Evolutionary conservation across 53 echinoderm and acorn worm genomes (phyloP).

Genomic region (Holothuria scabra): DNA sequence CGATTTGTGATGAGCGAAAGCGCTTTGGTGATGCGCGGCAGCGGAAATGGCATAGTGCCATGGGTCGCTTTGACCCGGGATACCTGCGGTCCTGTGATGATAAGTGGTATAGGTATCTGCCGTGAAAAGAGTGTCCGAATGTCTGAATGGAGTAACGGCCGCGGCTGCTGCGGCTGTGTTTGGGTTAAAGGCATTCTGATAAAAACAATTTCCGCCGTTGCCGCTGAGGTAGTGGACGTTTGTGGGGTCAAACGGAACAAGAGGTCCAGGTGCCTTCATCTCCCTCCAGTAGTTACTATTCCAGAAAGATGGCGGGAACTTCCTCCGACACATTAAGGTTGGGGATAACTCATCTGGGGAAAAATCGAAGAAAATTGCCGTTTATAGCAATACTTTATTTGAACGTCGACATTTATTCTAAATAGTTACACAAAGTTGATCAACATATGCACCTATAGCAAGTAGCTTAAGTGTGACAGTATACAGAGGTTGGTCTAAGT

Average conservation of each 20-base stretch:
- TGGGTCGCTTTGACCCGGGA: conserved; percentile 48
- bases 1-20: conserved; percentile 72
- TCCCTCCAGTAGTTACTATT: conserved; percentile 53
- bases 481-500: too few relatives aligned
- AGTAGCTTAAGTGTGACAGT: too few relatives aligned
- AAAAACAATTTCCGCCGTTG: conserved; percentile 30
- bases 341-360: conserved; percentile 4
- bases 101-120: conserved; percentile 71
- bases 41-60: conserved; percentile 75
- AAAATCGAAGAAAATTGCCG: too few relatives aligned
- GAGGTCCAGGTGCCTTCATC: conserved; percentile 15
- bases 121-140: conserved; percentile 63
- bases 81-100: conserved; percentile 33
- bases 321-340: conserved; percentile 85
- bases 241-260: conserved; percentile 9
- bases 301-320: conserved; percentile 97
- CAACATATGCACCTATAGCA: too few relatives aligned
- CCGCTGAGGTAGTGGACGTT: conserved; percentile 29
- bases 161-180: neutral
- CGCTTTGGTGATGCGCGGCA: conserved; percentile 51
- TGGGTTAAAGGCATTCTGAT: neutral
- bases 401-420: too few relatives aligned
- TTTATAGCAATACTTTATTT: too few relatives aligned
- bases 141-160: conserved; percentile 44
- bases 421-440: too few relatives aligned